Evolutionary conservation across 1,140 invertebrate species (phyloP).

Genomic region (Platyura marginata): DNA sequence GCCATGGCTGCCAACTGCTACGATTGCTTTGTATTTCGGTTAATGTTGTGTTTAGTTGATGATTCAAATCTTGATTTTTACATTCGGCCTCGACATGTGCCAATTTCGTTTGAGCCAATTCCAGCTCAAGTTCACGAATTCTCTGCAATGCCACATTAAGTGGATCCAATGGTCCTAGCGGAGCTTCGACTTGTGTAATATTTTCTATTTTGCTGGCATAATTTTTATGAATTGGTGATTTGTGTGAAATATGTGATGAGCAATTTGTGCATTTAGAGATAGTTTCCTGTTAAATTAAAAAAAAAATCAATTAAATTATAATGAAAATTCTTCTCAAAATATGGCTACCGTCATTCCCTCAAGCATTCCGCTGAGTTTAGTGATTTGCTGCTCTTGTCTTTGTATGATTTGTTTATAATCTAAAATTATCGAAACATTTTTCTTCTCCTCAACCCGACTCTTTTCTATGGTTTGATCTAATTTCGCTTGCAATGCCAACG

Average conservation of each 20-base stretch:
- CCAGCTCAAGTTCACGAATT: conserved; percentile 81
- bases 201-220: background rate
- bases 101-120: conserved; percentile 90
- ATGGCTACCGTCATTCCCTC: conserved; percentile 38
- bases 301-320: background rate
- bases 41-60: conserved; percentile 68
- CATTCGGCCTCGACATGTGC: conserved; percentile 94
- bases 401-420: conserved; percentile 92
- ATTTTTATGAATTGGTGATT: background rate
- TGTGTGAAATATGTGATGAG: conserved; percentile 12
- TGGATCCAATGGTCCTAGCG: conserved; percentile 20
- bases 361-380: conserved; percentile 34
- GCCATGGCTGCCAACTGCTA: conserved; percentile 67
- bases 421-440: conserved; percentile 57
- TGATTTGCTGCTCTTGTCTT: conserved; percentile 68
- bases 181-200: conserved; percentile 12
- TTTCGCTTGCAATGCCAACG: conserved; percentile 65
- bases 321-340: conserved; percentile 4
- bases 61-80: conserved; percentile 89
- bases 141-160: conserved; percentile 32
- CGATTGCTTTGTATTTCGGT: conserved; percentile 48
- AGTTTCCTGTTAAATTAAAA: conserved; percentile 24
- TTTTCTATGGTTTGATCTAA: conserved; percentile 50
- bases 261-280: conserved; percentile 36
- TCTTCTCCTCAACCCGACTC: conserved; percentile 49